Conservation (phyloP, 1,140 invertebrate species). For the Trypoxylus dichotomus region DNA sequence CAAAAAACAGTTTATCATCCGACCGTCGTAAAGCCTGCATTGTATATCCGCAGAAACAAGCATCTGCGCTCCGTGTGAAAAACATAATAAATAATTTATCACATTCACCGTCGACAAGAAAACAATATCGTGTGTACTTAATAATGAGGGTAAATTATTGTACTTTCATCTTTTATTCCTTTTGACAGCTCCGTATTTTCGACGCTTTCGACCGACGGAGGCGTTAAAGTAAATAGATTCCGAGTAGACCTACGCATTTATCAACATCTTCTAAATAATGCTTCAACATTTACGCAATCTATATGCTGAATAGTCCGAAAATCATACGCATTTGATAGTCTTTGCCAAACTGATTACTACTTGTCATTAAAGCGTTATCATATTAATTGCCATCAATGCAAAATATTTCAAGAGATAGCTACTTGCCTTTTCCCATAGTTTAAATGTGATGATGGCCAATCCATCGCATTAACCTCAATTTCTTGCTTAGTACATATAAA, state of each 20-base stretch:
- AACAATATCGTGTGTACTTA: background rate
- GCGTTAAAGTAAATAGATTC: background rate
- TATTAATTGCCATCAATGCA: too few species aligned
- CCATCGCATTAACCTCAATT: too few species aligned
- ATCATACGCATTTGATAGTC: too few species aligned
- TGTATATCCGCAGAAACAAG: background rate
- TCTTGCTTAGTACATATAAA: too few species aligned
- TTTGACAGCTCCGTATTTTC: background rate
- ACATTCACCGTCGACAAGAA: background rate
- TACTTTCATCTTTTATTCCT: slow-evolving; percentile 5
- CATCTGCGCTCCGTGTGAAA: background rate
- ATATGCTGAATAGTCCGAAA: too few species aligned
- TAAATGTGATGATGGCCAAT: too few species aligned
- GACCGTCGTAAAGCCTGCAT: background rate
- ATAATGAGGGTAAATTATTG: background rate
- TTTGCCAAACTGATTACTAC: too few species aligned
- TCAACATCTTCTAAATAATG: background rate
- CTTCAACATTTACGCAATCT: too few species aligned
- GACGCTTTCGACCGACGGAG: background rate
- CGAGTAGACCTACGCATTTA: background rate
- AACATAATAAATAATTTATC: slow-evolving; percentile 22
- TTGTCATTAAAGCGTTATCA: too few species aligned
- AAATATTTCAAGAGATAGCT: too few species aligned
- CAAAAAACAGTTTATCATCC: slow-evolving; percentile 5
- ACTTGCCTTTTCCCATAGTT: too few species aligned